Conservation (phyloP, 2,113 vertebrate species). For the Rhinopomastus cyanomelas region DNA sequence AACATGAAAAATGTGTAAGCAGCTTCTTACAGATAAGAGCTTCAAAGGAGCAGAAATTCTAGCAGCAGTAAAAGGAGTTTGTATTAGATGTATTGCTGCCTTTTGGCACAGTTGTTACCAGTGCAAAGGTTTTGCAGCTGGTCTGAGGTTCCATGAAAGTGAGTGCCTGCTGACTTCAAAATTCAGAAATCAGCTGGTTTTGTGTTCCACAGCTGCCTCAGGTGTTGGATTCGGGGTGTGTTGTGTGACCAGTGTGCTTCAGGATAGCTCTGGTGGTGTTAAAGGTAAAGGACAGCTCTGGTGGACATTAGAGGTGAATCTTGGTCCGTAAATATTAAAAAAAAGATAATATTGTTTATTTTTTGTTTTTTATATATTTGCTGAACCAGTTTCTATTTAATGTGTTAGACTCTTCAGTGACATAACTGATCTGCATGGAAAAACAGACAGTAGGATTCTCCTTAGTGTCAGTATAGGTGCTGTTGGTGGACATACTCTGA, state of each 20-base stretch:
- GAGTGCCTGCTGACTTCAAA: background rate
- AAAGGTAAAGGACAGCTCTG: too few relatives aligned
- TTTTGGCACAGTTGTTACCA: background rate
- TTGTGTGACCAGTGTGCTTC: background rate
- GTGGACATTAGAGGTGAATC: background rate
- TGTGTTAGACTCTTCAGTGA: background rate
- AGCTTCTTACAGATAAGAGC: background rate
- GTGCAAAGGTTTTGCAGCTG: background rate
- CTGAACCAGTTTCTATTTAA: background rate
- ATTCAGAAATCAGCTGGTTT: background rate
- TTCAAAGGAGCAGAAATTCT: background rate
- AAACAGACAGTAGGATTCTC: background rate
- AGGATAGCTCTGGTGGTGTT: too few relatives aligned
- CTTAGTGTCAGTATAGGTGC: background rate
- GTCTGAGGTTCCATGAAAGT: background rate
- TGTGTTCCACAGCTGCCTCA: accelerated
- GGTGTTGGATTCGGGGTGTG: background rate
- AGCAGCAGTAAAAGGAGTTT: background rate
- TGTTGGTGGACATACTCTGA: background rate
- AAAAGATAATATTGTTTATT: too few relatives aligned
- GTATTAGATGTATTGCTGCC: background rate
- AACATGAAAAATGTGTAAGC: background rate
- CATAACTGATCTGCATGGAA: background rate
- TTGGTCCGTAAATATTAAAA: background rate
- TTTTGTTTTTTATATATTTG: too few relatives aligned